A percentile compares a stretch with the other conserved stretches of the same genome.
phyloP scores from a whole-genome alignment of 2,888 invertebrate genomes.

The Lycocerus yunnanus region DNA sequence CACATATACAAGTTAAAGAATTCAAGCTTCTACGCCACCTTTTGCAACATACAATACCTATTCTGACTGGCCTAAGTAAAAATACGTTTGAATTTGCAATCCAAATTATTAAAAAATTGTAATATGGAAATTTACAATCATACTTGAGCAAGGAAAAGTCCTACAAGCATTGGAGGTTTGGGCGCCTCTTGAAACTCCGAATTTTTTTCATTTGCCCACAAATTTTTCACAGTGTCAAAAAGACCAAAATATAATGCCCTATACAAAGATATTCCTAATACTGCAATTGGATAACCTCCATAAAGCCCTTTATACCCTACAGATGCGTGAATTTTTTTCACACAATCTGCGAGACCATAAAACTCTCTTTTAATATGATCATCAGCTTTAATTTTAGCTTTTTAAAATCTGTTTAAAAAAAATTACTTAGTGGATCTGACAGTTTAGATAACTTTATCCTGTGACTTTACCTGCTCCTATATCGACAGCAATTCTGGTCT shows the following conservation, averaged over 20 bases:
- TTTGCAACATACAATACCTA: no score
- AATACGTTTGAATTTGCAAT: background rate
- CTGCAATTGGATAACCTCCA: slow-evolving; percentile 21
- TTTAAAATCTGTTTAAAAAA: background rate
- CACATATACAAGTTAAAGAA: no score
- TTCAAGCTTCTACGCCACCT: no score
- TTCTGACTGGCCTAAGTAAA: no score
- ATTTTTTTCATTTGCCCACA: background rate
- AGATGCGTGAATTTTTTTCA: slow-evolving; percentile 7
- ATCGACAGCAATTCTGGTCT: slow-evolving; percentile 33
- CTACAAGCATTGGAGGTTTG: slow-evolving; percentile 21
- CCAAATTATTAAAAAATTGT: background rate
- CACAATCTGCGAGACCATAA: slow-evolving; percentile 26
- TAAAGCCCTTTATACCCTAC: slow-evolving; percentile 32
- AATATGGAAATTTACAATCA: background rate
- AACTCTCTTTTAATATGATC: slow-evolving; percentile 23
- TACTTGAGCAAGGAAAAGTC: slow-evolving; percentile 27
- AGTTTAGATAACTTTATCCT: background rate
- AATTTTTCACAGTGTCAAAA: slow-evolving; percentile 25
- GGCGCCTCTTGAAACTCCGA: background rate
- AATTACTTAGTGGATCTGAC: background rate
- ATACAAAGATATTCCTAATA: slow-evolving; percentile 28
- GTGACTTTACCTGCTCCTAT: slow-evolving; percentile 25
- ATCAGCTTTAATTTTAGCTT: background rate
- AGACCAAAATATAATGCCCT: slow-evolving; percentile 34